Evolutionary conservation across 2,888 invertebrate species (phyloP), one percentile per base, ranked within the genome.

Genomic region (Mythimna pallens): DNA sequence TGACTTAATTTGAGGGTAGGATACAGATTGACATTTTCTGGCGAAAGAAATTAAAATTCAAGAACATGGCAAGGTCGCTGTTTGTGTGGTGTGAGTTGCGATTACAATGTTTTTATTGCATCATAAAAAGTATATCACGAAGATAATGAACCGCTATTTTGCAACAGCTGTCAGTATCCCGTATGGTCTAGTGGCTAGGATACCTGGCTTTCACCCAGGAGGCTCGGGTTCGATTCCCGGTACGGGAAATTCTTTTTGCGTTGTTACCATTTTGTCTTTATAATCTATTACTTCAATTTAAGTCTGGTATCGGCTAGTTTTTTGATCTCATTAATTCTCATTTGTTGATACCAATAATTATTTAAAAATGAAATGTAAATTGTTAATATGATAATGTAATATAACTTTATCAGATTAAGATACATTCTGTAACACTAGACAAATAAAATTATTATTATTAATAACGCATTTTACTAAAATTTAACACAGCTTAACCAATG

Each of bases 201-300:
- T 97, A 97, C 97, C 97, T 97, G 97, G 97, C 97, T 97, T 97
- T 97, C 97, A 97, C 97, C 97, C 97, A 97, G 97, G 97, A 97
- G 97, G 97, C 97, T 97, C 97, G 97, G 97, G 97, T 97, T 97
- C 97, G 97, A 97, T 97, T 97, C 97, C 97, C 97, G 97, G 97
- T 75, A 75, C 74, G 74, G 74, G 74, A 75, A 76, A 4, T 6
- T n/a, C 17, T 76, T 75, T 76, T 76, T 75, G 76, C 8, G 4
- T 22, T 12, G 20, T 6, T 3, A 0, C 20, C 1, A 3, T 57
- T n/a, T 2, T 47, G 25, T 73, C 47, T 55, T 73, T n/a, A 0
- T 3, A 20, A 5, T 0, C 12, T 9, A 1, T 62, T 22, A 9
- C 4, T 22, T 20, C 22, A 2, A 14, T n/a, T 34, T 20, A 0